These are phyloP conservation scores for Rhegmatorhina hoffmannsi DNA, from an alignment of 2,113 vertebrate species.

Conservation along the genomic window DNA sequence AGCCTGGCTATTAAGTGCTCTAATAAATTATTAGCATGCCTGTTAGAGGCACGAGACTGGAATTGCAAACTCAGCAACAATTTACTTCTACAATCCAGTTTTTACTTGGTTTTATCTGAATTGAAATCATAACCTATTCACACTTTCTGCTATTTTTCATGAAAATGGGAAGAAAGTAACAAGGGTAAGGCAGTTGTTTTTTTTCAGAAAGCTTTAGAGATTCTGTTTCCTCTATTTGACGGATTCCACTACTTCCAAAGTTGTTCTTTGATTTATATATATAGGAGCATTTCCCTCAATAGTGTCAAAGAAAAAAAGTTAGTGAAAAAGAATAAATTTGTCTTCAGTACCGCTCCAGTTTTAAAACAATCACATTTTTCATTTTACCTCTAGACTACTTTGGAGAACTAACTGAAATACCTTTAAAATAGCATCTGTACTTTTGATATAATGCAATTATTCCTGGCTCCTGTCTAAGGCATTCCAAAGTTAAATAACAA, in stretches of 20 bases:
- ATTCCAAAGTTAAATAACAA: not conserved
- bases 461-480: not conserved
- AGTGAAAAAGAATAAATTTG: not conserved
- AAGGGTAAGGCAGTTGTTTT: not conserved
- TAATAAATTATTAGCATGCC: conserved; percentile 41
- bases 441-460: not conserved
- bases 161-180: not conserved
- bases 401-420: not conserved
- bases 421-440: not conserved
- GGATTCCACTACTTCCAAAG: not conserved
- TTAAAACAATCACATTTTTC: not conserved
- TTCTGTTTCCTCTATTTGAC: not conserved
- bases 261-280: not conserved
- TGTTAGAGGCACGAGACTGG: not conserved
- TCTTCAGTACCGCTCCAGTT: not conserved
- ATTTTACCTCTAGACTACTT: not conserved
- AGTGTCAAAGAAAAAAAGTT: not conserved
- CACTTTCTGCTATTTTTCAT: conserved; percentile 1
- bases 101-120: not conserved
- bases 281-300: not conserved
- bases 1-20: not conserved
- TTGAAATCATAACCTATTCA: conserved; percentile 8
- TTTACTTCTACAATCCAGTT: not conserved
- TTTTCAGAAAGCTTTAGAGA: not conserved
- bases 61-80: conserved; percentile 1